Base-by-base conservation (phyloP, 2,797 vertebrate species). In the Coranthus polyacanthus region DNA sequence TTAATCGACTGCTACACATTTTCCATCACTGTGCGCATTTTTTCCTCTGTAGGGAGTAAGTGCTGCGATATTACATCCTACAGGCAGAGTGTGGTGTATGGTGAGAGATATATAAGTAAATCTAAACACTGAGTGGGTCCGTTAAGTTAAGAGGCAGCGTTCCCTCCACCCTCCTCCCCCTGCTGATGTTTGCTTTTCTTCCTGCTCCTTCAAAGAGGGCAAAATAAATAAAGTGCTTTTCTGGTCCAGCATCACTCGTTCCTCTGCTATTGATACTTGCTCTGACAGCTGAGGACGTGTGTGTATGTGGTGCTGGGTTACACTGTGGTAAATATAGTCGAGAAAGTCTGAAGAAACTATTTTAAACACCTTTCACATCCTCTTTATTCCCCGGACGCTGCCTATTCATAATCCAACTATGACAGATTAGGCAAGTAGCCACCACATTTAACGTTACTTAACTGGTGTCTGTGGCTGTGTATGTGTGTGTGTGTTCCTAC, bases 141-240 rank as follows among this genome's bases (percentile, higher is more conserved):
- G 44, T 73, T 65, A 32, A 46, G 16, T 56, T 42, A 26, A 68
- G 58, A 70, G 12, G 55, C 50, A 29, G 36, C 20, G 22, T 72
- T 63, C 59, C 54, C 17, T 50, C 54, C 43, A 24, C 68, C 46
- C 60, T 26, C 60, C 62, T 54, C 38, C 55, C 34, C 55, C 49
- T 36, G 34, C 69, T 42, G 18, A 41, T 72, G 64, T 79, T 81
- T 82, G 71, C 79, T 88, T 88, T 83, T 70, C 79, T 85, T 81
- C 75, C 76, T 77, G 75, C 71, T 43, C 75, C 43, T 68, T 87
- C 79, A 83, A 84, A 83, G 49, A 58, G 6, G 22, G 47, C 50
- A 68, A 80, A 81, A 88, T 76, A 87, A 88, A 88, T 71, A 68
- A 70, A 64, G 54, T 44, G 59, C 55, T 68, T 79, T 75, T 86